Evolutionary conservation across 2,888 invertebrate species (phyloP), one percentile per base, ranked within the genome.

Genomic region (Omphaloscelis lunosa): DNA sequence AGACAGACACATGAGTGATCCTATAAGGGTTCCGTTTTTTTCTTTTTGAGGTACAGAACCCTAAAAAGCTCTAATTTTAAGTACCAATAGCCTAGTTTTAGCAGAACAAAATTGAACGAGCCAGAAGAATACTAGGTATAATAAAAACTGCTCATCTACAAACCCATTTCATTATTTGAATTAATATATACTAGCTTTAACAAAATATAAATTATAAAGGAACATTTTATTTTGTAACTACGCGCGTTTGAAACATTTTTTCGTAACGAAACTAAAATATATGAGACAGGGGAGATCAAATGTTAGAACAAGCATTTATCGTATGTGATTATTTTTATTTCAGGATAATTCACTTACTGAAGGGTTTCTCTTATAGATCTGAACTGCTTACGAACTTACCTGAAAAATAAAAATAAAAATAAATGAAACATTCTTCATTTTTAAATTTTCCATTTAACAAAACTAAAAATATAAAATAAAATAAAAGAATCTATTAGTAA

Each of bases 371-470:
- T 65, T 70, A 82, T 15, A 67, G 29, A 85, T 59, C 62, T 72
- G 76, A 58, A 77, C 87, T 85, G 91, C 90, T 88, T 91, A 92
- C 92, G 91, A 93, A 95, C 95, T 95, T 94, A 95, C 95, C 94
- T 95, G 94, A 84, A 94, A 94, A 86, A 89, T 88, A 87, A 84
- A 74, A 76, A 5, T 20, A 2, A 27, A 67, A 20, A 62, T 73
- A 29, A 72, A 27, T 58, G 15, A 59, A 29, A 20, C 9, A 17
- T 56, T 7, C 1, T 63, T 39, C 0, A 27, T 3, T 20, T 45
- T 27, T 0, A 34, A 1, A n/a, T n/a, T n/a, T n/a, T n/a, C n/a
- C n/a, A n/a, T n/a, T n/a, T n/a, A n/a, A n/a, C n/a, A n/a, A n/a
- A n/a, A n/a, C n/a, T n/a, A n/a, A n/a, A n/a, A n/a, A n/a, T n/a